phyloP scores from a whole-genome alignment of 2,113 vertebrate genomes.

The Elephas maximus region DNA sequence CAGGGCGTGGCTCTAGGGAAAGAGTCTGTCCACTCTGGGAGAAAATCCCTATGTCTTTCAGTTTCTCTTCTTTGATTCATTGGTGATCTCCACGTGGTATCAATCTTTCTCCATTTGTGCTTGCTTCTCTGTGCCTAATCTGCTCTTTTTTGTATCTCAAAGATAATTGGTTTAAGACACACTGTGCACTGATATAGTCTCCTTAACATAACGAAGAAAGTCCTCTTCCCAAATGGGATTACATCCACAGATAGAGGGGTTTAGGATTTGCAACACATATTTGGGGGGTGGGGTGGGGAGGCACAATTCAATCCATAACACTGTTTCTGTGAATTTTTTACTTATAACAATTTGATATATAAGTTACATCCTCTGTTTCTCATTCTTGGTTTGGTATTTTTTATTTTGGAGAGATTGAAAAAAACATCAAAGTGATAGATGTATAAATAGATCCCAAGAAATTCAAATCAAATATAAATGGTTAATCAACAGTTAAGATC shows the following conservation, averaged over 20 bases:
- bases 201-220: background rate
- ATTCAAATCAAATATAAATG: slow-evolving; percentile 20
- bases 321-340: background rate
- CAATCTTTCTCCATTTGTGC: no score
- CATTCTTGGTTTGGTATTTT: background rate
- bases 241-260: background rate
- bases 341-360: slow-evolving; percentile 26
- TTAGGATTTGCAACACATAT: background rate
- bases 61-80: background rate
- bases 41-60: background rate
- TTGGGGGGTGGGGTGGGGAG: no score
- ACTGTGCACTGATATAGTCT: background rate
- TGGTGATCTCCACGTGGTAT: background rate
- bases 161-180: background rate
- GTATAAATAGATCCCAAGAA: slow-evolving; percentile 38
- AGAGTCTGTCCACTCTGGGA: no score
- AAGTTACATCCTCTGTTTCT: background rate
- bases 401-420: background rate
- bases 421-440: background rate
- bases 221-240: background rate
- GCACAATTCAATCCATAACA: background rate
- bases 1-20: no score
- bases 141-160: background rate
- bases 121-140: background rate
- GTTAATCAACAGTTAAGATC: slow-evolving; percentile 60